Percentiles rank a stretch among this genome's conserved stretches.
Conservation (phyloP, 2,113 vertebrate species). For the Esox niger region DNA sequence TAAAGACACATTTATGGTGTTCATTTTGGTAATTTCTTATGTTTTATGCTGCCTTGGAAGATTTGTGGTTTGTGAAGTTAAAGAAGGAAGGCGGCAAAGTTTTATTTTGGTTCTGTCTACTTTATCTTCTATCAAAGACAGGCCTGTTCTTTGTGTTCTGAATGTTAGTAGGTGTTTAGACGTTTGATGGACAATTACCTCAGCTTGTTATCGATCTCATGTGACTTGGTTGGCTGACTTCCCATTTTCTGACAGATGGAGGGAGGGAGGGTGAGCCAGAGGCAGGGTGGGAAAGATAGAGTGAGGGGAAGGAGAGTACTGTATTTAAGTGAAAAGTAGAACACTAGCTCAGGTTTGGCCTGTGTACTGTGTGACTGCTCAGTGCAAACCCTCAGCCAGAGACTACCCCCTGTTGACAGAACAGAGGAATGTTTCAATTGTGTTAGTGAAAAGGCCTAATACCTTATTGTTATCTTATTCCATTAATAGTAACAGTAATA, state of each 20-base stretch:
- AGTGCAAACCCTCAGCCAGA: not conserved
- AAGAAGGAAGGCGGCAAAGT: not conserved
- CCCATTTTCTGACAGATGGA: slow-evolving; percentile 8
- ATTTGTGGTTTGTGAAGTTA: slow-evolving; percentile 3
- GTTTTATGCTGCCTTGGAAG: not conserved
- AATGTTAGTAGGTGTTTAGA: slow-evolving; percentile 18
- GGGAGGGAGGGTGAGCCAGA: slow-evolving; percentile 11
- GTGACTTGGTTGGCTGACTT: slow-evolving; percentile 23
- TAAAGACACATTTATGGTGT: too few species aligned
- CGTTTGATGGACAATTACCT: slow-evolving; percentile 42
- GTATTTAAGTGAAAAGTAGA: too few species aligned
- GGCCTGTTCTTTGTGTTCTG: slow-evolving; percentile 23
- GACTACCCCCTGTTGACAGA: slow-evolving; percentile 23
- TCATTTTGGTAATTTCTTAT: too few species aligned
- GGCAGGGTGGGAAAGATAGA: slow-evolving; percentile 13
- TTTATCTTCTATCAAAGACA: slow-evolving; percentile 7
- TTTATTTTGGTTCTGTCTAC: slow-evolving; percentile 5
- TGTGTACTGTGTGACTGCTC: slow-evolving; percentile 28
- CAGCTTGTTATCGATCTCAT: slow-evolving; percentile 41
- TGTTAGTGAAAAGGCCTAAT: not conserved
- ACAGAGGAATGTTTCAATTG: not conserved
- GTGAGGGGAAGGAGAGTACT: not conserved
- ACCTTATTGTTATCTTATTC: not conserved
- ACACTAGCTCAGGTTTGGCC: slow-evolving; percentile 21
- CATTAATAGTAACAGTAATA: too few species aligned